These are phyloP conservation scores for Penaeus japonicus DNA, from an alignment of 1,140 invertebrate genomes.

Conservation along the genomic window DNA sequence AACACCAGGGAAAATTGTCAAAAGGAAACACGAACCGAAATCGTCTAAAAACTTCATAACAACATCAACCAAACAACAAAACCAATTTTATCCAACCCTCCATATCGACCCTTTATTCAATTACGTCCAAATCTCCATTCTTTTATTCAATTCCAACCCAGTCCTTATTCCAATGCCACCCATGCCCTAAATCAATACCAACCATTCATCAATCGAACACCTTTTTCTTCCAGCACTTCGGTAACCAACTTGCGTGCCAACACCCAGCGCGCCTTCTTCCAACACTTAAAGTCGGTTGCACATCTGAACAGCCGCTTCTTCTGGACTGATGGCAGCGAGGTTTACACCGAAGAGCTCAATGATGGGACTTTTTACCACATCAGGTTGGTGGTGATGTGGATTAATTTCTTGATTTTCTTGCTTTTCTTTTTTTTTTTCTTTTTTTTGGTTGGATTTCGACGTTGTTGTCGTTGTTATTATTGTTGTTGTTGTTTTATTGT, in stretches of 20 bases:
- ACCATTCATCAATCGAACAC: background rate
- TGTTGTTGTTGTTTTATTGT: background rate
- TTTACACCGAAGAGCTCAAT: slow-evolving; percentile 76
- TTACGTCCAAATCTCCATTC: background rate
- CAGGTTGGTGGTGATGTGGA: slow-evolving; percentile 29
- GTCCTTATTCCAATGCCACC: background rate
- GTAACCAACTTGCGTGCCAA: slow-evolving; percentile 76
- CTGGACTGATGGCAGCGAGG: slow-evolving; percentile 80
- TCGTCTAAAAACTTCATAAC: too few relatives aligned
- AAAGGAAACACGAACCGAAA: background rate
- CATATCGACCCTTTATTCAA: background rate
- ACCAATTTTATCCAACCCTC: background rate
- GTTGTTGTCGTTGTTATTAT: background rate
- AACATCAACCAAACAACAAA: too few relatives aligned
- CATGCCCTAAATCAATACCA: too few relatives aligned
- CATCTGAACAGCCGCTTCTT: slow-evolving; percentile 80
- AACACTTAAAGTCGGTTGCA: slow-evolving; percentile 78
- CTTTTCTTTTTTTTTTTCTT: background rate
- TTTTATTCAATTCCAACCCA: background rate
- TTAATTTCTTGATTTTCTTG: too few relatives aligned
- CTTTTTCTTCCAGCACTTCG: slow-evolving; percentile 70
- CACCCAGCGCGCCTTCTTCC: slow-evolving; percentile 78
- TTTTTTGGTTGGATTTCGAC: background rate
- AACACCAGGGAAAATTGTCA: too few relatives aligned
- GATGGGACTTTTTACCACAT: slow-evolving; percentile 51